Evolutionary conservation across 2,797 vertebrate species (phyloP).

Genomic region (Tapera naevia): DNA sequence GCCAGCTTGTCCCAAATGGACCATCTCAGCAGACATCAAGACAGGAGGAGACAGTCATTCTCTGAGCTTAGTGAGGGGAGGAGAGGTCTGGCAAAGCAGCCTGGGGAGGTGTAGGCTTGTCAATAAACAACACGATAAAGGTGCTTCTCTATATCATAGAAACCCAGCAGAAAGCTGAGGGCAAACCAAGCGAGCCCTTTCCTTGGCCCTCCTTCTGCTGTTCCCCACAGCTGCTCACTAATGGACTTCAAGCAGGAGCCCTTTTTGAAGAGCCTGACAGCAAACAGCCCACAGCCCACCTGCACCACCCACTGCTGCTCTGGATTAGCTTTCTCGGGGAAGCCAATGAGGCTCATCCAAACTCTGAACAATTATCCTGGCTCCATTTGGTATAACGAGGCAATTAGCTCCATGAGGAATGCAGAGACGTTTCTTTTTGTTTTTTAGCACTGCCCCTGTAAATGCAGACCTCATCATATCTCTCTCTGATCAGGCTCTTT

Average conservation of each 20-base stretch:
- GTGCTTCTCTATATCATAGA: not conserved
- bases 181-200: not conserved
- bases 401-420: not conserved
- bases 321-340: not conserved
- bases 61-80: not conserved
- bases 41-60: not conserved
- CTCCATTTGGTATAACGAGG: conserved; percentile 63
- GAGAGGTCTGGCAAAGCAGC: not conserved
- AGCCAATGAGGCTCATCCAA: not conserved
- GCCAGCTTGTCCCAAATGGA: not conserved
- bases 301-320: not conserved
- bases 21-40: not conserved
- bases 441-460: conserved; percentile 43
- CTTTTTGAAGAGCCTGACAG: not conserved
- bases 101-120: not conserved
- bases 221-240: not conserved
- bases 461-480: conserved; percentile 65
- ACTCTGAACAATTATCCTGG: not conserved
- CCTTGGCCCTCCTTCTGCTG: not conserved
- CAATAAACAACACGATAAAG: accelerated
- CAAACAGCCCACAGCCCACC: not conserved
- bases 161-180: not conserved
- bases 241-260: not conserved
- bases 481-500: conserved; percentile 65
- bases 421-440: not conserved